These are phyloP conservation scores for Thereva unica DNA, from an alignment of 2,888 invertebrate species.

Conservation along the genomic window DNA sequence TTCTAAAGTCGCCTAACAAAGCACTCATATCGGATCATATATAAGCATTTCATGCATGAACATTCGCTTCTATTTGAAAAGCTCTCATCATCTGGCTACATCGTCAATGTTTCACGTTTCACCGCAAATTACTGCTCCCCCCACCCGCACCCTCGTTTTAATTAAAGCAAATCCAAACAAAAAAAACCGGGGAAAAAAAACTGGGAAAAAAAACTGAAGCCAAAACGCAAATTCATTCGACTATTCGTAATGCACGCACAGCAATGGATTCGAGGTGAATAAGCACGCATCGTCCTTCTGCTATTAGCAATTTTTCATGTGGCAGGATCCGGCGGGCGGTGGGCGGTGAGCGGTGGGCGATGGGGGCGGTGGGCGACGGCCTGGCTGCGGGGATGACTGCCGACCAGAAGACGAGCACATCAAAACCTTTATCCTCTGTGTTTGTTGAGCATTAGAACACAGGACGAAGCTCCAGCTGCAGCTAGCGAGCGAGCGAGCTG, in stretches of 20 bases:
- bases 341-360: background rate
- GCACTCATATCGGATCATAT: conserved; percentile 39
- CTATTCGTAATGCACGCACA: conserved; percentile 34
- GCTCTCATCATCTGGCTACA: conserved; percentile 41
- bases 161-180: conserved; percentile 40
- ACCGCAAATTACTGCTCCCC: conserved; percentile 38
- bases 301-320: conserved; percentile 30
- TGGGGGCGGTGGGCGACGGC: conserved; percentile 2
- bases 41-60: conserved; percentile 41
- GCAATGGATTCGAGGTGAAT: conserved; percentile 34
- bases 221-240: conserved; percentile 42
- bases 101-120: conserved; percentile 28
- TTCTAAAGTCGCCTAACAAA: conserved; percentile 32
- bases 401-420: conserved; percentile 20
- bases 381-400: too few relatives aligned
- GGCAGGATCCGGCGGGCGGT: conserved; percentile 9
- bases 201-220: conserved; percentile 35
- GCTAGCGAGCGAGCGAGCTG: conserved; percentile 31
- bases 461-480: conserved; percentile 28
- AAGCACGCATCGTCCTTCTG: conserved; percentile 38
- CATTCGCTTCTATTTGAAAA: conserved; percentile 40
- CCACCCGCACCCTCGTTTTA: conserved; percentile 38
- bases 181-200: background rate
- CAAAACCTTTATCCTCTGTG: conserved; percentile 37
- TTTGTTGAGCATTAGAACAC: conserved; percentile 35